Evolutionary conservation across 2,888 invertebrate species (phyloP).

Genomic region (Melipona beecheii): DNA sequence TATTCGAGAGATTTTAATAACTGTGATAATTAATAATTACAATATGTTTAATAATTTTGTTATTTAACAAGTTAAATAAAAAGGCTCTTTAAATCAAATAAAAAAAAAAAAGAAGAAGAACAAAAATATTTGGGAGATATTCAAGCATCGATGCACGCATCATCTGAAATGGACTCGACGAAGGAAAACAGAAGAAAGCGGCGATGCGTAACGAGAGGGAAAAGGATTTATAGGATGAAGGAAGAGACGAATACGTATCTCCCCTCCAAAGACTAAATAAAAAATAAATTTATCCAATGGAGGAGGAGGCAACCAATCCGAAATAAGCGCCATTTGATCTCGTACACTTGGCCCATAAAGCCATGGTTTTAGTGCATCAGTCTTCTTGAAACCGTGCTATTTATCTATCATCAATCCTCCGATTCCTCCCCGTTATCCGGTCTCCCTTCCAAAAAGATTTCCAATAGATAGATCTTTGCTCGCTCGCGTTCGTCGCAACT

Average conservation of each 20-base stretch:
- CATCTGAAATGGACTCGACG: conserved; percentile 4
- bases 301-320: conserved; percentile 11
- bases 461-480: not conserved
- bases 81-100: not conserved
- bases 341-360: conserved; percentile 13
- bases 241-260: conserved; percentile 10
- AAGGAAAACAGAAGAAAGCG: conserved; percentile 29
- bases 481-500: not conserved
- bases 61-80: not conserved
- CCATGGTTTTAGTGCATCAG: conserved; percentile 31
- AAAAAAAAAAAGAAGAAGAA: not conserved
- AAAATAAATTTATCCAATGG: conserved; percentile 44
- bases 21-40: too few species aligned
- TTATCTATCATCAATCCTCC: conserved; percentile 26
- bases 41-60: too few species aligned
- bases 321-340: conserved; percentile 63
- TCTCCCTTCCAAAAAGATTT: not conserved
- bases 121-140: too few species aligned
- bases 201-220: too few species aligned
- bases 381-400: conserved; percentile 30
- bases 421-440: not conserved
- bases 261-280: conserved; percentile 8
- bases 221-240: conserved; percentile 6
- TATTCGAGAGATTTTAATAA: not conserved
- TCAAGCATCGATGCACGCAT: not conserved